These are phyloP conservation scores for Speoplatyrhinus poulsoni DNA, from an alignment of 2,113 vertebrate genomes.

Conservation along the genomic window DNA sequence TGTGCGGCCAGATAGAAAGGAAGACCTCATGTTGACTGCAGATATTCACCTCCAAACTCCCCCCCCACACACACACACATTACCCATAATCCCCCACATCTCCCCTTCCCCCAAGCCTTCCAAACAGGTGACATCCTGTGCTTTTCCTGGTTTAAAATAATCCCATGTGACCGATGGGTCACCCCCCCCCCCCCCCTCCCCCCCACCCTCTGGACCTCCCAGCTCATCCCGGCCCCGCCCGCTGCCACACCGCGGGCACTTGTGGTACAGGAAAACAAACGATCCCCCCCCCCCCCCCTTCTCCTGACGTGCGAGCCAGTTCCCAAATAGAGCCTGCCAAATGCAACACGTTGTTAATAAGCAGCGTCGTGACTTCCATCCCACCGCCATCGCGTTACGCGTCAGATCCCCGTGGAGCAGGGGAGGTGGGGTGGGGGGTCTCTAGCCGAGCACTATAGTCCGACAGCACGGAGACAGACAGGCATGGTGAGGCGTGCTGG, in stretches of 20 bases:
- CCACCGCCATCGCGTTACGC: too few species aligned
- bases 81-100: constrained; percentile 34
- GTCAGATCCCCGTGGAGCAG: too few species aligned
- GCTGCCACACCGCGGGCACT: constrained; percentile 46
- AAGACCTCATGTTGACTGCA: constrained; percentile 31
- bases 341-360: too few species aligned
- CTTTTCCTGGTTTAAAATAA: constrained; percentile 64
- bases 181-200: constrained; percentile 22
- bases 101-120: constrained; percentile 48
- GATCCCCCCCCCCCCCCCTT: background rate
- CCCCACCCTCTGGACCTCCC: constrained; percentile 33
- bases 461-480: too few species aligned
- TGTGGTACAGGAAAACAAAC: constrained; percentile 44
- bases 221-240: constrained; percentile 42
- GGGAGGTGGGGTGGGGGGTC: too few species aligned
- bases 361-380: too few species aligned
- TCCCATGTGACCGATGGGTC: constrained; percentile 74
- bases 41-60: constrained; percentile 26
- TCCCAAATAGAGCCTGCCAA: constrained; percentile 18
- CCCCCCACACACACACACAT: background rate
- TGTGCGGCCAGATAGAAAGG: constrained; percentile 3
- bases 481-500: too few species aligned
- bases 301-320: constrained; percentile 44
- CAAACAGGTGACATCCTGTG: constrained; percentile 71
- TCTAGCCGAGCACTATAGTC: too few species aligned